Evolutionary conservation across 1,140 invertebrate species (phyloP).

Genomic region (Euura lappo): DNA sequence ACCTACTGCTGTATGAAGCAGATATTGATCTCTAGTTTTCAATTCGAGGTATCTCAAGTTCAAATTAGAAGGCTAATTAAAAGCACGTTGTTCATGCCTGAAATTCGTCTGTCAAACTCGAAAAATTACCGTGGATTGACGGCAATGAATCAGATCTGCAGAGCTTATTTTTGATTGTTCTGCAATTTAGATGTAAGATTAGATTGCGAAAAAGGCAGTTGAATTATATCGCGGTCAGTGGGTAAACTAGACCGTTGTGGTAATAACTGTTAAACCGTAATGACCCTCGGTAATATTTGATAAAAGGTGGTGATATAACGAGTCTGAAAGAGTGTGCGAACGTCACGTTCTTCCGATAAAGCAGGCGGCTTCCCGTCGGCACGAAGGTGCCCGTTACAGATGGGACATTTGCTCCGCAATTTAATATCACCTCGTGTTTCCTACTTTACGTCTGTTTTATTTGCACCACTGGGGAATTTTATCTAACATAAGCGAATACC

Average conservation of each 20-base stretch:
- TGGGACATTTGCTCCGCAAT: background rate
- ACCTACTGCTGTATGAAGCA: too few species aligned
- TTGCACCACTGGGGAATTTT: slow-evolving; percentile 8
- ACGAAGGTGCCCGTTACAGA: slow-evolving; percentile 2
- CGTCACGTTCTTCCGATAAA: slow-evolving; percentile 14
- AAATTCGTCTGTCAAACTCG: too few species aligned
- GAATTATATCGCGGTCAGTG: background rate
- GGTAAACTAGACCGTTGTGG: background rate
- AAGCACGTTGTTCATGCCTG: too few species aligned
- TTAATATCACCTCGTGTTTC: slow-evolving; percentile 18
- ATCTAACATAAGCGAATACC: slow-evolving; percentile 16
- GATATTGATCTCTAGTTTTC: too few species aligned
- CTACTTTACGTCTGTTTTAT: slow-evolving; percentile 22
- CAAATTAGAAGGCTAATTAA: too few species aligned
- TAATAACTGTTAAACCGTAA: background rate
- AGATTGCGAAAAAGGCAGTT: background rate
- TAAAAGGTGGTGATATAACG: slow-evolving; percentile 8
- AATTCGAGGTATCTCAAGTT: too few species aligned
- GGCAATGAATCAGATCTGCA: too few species aligned
- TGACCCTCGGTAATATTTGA: slow-evolving; percentile 9
- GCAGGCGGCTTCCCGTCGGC: background rate
- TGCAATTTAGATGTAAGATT: background rate
- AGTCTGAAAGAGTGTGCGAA: background rate
- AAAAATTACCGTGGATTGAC: too few species aligned
- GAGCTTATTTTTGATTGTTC: too few species aligned